Percentiles rank a stretch among this genome's conserved stretches.
phyloP scores from a whole-genome alignment of 2,113 vertebrate species.

The Carassius auratus region DNA sequence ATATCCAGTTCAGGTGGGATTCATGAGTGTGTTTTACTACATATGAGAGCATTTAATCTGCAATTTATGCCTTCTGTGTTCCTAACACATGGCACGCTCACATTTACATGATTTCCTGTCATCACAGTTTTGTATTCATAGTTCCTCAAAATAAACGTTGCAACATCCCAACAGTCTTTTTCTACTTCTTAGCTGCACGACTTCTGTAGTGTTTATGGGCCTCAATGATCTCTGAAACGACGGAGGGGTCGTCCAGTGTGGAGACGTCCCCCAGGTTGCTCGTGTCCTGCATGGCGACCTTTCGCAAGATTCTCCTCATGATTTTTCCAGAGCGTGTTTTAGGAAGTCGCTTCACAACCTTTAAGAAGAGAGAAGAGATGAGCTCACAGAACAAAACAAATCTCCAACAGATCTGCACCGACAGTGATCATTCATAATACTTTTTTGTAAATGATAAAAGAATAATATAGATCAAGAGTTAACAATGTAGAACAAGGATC shows the following conservation, averaged over 20 bases:
- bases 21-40: background rate
- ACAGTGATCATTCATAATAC: background rate
- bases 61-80: background rate
- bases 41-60: background rate
- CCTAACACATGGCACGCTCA: background rate
- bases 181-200: background rate
- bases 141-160: background rate
- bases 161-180: background rate
- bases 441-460: background rate
- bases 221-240: slow-evolving; percentile 82
- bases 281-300: slow-evolving; percentile 73
- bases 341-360: slow-evolving; percentile 90
- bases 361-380: slow-evolving; percentile 24
- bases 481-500: background rate
- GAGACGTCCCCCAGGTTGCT: slow-evolving; percentile 83
- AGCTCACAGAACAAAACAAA: background rate
- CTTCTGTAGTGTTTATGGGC: slow-evolving; percentile 75
- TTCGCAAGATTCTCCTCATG: slow-evolving; percentile 87
- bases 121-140: slow-evolving; percentile 24
- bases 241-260: slow-evolving; percentile 86
- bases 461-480: background rate
- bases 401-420: background rate
- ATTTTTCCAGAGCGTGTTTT: slow-evolving; percentile 95
- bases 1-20: background rate
- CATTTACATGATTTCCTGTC: slow-evolving; percentile 8